A percentile compares a stretch with the other conserved stretches of the same genome.
phyloP scores from a whole-genome alignment of 2,797 vertebrate genomes.

The Synaphobranchus kaupii region DNA sequence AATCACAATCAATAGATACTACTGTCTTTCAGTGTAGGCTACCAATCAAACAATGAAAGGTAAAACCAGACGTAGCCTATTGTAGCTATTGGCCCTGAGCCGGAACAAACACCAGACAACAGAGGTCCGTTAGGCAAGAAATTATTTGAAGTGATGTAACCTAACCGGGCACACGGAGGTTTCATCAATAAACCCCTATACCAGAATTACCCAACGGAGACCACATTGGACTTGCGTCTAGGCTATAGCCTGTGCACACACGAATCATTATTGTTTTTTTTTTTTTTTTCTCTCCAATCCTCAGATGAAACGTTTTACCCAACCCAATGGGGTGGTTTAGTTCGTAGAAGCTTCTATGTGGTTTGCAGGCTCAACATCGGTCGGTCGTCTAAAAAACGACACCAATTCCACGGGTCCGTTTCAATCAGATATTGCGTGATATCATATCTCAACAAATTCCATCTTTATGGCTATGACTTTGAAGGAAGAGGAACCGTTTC shows the following conservation, averaged over 20 bases:
- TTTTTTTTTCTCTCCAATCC: not conserved
- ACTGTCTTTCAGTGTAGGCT: not conserved
- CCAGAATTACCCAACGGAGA: not conserved
- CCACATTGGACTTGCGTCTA: not conserved
- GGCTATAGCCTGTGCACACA: too few relatives aligned
- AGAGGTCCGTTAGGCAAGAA: not conserved
- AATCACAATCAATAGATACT: not conserved
- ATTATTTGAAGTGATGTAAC: conserved; percentile 1
- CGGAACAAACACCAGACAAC: not conserved
- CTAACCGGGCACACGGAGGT: not conserved
- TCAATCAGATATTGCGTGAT: not conserved
- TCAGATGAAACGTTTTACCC: not conserved
- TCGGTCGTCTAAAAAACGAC: not conserved
- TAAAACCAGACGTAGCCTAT: not conserved
- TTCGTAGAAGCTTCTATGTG: not conserved
- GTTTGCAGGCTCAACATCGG: not conserved
- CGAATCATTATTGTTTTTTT: too few relatives aligned
- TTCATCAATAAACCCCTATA: not conserved
- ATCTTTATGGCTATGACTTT: not conserved
- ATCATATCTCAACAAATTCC: not conserved
- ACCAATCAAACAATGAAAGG: not conserved
- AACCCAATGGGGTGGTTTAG: not conserved
- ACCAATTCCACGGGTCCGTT: not conserved
- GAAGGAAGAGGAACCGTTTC: not conserved
- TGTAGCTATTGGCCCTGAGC: not conserved